phyloP scores from a whole-genome alignment of 2,113 vertebrate species.

The Eretmochelys imbricata region DNA sequence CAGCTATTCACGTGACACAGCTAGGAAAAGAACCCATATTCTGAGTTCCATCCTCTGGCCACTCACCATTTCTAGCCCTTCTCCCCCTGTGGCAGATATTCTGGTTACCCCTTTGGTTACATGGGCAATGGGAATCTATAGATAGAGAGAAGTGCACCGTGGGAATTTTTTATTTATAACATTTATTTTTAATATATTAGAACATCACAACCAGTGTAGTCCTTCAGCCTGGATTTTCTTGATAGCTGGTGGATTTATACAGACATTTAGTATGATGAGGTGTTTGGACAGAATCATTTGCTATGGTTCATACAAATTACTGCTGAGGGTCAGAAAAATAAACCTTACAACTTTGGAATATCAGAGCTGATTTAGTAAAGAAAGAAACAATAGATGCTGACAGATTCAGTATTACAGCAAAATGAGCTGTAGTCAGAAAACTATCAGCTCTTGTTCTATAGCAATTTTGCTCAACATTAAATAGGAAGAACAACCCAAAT shows the following conservation, averaged over 20 bases:
- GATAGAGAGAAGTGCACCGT: not conserved
- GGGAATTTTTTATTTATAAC: not conserved
- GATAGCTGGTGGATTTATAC: not conserved
- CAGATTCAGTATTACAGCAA: slow-evolving; percentile 17
- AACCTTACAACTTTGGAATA: slow-evolving; percentile 40
- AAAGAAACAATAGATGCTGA: slow-evolving; percentile 38
- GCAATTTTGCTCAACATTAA: not conserved
- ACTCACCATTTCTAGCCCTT: not conserved
- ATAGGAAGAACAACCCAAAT: not conserved
- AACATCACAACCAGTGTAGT: not conserved
- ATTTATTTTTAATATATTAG: slow-evolving; percentile 25
- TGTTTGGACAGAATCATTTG: slow-evolving; percentile 13
- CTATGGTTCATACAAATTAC: slow-evolving; percentile 14
- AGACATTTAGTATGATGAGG: slow-evolving; percentile 22
- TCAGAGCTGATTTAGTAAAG: slow-evolving; percentile 16
- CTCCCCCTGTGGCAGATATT: not conserved
- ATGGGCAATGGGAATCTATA: not conserved
- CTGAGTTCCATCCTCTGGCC: not conserved
- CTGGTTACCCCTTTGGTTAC: rapidly evolving
- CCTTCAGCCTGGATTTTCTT: slow-evolving; percentile 43
- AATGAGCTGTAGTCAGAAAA: slow-evolving; percentile 35
- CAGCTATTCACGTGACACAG: not conserved
- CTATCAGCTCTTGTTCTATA: not conserved
- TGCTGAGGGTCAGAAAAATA: slow-evolving; percentile 46
- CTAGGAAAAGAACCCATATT: not conserved